Conservation (phyloP, 2,797 vertebrate species). For the Thaleichthys pacificus region DNA sequence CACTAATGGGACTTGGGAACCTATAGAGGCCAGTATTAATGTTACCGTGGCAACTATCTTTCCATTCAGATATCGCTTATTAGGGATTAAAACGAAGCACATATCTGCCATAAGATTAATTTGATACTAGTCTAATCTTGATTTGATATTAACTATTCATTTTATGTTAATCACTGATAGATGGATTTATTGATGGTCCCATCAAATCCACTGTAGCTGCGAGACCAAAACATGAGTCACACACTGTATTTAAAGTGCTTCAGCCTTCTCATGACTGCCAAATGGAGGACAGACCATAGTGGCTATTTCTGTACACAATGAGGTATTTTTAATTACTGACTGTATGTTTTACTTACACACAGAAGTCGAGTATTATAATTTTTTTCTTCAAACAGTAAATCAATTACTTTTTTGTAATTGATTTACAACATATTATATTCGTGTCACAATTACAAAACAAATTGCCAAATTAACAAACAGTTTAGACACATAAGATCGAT, state of each 20-base stretch:
- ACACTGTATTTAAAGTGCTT: constrained; percentile 22
- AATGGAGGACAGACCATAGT: constrained; percentile 24
- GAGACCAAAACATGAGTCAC: constrained; percentile 26
- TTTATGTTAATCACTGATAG: constrained; percentile 5
- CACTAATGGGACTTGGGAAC: constrained; percentile 39
- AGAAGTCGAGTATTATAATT: constrained; percentile 8
- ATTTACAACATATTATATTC: constrained; percentile 37
- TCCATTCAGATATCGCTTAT: constrained; percentile 41
- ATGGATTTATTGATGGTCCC: constrained; percentile 45
- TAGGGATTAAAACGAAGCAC: constrained; percentile 40
- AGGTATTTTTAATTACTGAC: constrained; percentile 6
- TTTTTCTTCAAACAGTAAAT: constrained; percentile 33
- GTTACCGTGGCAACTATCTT: constrained; percentile 38
- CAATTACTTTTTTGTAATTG: constrained; percentile 19
- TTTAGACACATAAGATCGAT: constrained; percentile 40
- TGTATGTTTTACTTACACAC: constrained; percentile 21
- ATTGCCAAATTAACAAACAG: constrained; percentile 25
- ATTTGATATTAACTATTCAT: constrained; percentile 47
- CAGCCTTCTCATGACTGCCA: constrained; percentile 31
- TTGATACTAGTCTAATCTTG: not conserved
- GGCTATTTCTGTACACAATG: constrained; percentile 16
- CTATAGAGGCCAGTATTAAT: constrained; percentile 39
- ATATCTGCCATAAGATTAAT: constrained; percentile 2
- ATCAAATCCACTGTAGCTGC: constrained; percentile 20
- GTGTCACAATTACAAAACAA: constrained; percentile 22